Evolutionary conservation across 2,797 vertebrate species (phyloP), one percentile per base, ranked within the genome.

Genomic region (Mallotus villosus): DNA sequence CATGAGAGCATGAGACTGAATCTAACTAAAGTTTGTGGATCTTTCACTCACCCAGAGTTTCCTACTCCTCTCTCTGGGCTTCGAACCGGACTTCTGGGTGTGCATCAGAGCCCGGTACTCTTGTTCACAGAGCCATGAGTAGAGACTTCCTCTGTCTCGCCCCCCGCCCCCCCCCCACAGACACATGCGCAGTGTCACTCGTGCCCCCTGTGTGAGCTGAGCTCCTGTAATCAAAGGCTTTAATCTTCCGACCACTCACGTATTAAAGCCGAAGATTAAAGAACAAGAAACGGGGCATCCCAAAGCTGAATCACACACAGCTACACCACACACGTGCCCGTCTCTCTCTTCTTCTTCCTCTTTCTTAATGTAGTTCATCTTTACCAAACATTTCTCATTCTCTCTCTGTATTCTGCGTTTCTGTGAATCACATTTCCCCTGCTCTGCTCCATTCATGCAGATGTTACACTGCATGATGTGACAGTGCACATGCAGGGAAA

Each of bases 261-360:
- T 81, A 71, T 76, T 78, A 74, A 68, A 74, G 71, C 73, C n/a
- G 74, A 74, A 73, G 71, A 77, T 81, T 72, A 75, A 70, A 72
- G 41, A 68, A 71, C 62, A 71, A 74, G 46, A 70, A 70, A 24
- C 57, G 19, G 51, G 67, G 16, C 57, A n/a, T 3, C 46, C 21
- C 17, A 64, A 25, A 73, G 53, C 72, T n/a, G n/a, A 67, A 2
- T 62, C 58, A 77, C 68, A 71, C 4, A 8, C 5, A 24, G 46
- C 22, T 8, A 34, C 32, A 2, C 32, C 32, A 46, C 72, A 67
- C 2, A 55, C 41, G 34, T 57, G 53, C 19, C 16, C 9, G 51
- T n/a, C 16, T 55, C 51, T 55, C 16, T 55, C 51, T 55, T 16
- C 19, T n/a, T 17, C 17, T n/a, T n/a, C n/a, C 51, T 55, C 51